These are phyloP conservation scores for Lathronympha strigana DNA, from an alignment of 2,888 invertebrate species.

Conservation along the genomic window DNA sequence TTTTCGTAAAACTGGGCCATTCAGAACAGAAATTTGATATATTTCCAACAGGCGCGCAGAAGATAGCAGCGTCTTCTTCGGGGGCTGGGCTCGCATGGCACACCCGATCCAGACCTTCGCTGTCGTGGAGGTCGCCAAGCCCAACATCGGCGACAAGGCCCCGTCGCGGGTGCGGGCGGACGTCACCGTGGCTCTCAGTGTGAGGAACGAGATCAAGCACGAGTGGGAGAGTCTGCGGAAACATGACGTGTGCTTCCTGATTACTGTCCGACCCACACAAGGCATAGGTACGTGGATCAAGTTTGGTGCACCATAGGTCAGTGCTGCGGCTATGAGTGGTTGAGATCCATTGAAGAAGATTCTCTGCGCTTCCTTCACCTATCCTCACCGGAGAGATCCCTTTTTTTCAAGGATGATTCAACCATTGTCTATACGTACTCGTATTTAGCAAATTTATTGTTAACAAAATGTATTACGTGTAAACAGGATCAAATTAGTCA, in stretches of 20 bases:
- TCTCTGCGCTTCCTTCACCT: too few relatives aligned
- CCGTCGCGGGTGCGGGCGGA: constrained; percentile 98
- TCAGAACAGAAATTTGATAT: too few relatives aligned
- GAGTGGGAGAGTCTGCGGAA: constrained; percentile 99
- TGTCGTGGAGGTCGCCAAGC: constrained; percentile 97
- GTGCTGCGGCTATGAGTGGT: not conserved
- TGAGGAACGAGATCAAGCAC: constrained; percentile 94
- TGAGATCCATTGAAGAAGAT: not conserved
- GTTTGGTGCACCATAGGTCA: not conserved
- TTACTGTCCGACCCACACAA: constrained; percentile 94
- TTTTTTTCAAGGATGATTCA: too few relatives aligned
- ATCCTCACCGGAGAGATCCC: too few relatives aligned
- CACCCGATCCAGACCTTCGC: constrained; percentile 96
- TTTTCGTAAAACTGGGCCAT: too few relatives aligned
- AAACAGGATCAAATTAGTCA: not conserved
- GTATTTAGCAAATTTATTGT: too few relatives aligned
- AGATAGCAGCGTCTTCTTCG: constrained; percentile 94
- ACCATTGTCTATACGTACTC: too few relatives aligned
- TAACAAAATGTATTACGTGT: too few relatives aligned
- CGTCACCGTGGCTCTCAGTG: constrained; percentile 95
- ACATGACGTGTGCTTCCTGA: constrained; percentile 98
- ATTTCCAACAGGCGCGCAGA: constrained; percentile 89
- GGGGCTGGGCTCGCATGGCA: constrained; percentile 99
- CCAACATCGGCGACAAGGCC: constrained; percentile 96
- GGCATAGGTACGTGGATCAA: constrained; percentile 88